phyloP scores from a whole-genome alignment of 2,797 vertebrate species.

The Buceros bicornis region DNA sequence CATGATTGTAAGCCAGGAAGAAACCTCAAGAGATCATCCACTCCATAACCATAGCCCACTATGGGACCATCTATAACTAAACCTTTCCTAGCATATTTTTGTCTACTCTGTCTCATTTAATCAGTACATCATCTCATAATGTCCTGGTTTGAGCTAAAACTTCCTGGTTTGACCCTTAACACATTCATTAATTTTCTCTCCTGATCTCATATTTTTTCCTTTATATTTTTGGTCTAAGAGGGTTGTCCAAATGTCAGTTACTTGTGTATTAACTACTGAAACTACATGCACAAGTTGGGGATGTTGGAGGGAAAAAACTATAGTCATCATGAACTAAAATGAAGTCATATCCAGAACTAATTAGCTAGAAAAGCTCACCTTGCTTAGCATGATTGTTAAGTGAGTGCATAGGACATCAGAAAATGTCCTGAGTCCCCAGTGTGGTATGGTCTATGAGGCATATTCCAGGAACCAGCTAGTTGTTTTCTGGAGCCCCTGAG shows the following conservation, averaged over 20 bases:
- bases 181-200: background rate
- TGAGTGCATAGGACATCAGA: background rate
- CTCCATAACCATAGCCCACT: background rate
- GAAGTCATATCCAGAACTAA: background rate
- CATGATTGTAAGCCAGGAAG: background rate
- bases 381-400: background rate
- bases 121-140: background rate
- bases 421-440: background rate
- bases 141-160: no score
- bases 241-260: background rate
- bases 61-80: background rate
- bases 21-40: background rate
- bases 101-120: background rate
- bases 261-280: background rate
- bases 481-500: background rate
- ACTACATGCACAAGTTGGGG: background rate
- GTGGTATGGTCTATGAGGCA: rapidly evolving
- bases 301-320: background rate
- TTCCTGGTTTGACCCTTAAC: no score
- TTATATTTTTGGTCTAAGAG: background rate
- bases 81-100: background rate
- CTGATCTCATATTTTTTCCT: background rate
- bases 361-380: background rate
- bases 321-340: background rate
- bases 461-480: background rate